Conservation (phyloP, 2,888 invertebrate genomes). For the Rutpela maculata region DNA sequence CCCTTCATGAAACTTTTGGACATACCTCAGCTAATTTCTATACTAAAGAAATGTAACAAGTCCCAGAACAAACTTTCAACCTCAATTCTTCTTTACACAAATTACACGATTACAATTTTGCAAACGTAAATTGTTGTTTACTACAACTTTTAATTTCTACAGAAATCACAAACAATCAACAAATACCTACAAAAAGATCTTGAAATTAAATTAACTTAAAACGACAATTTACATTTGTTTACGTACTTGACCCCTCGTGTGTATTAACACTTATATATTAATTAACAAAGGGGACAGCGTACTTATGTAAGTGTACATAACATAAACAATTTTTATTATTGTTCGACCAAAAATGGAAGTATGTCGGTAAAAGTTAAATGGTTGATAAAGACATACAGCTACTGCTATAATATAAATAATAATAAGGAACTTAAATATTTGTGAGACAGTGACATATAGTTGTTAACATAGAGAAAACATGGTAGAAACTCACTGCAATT, state of each 20-base stretch:
- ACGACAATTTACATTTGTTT: conserved; percentile 26
- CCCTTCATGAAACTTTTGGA: too few relatives aligned
- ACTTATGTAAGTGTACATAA: conserved; percentile 28
- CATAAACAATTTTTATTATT: conserved; percentile 24
- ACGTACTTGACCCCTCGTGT: conserved; percentile 17
- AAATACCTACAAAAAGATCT: background rate
- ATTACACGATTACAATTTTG: too few relatives aligned
- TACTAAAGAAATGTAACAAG: too few relatives aligned
- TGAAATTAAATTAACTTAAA: conserved; percentile 8
- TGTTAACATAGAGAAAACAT: background rate
- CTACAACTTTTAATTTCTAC: background rate
- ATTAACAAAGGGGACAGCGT: conserved; percentile 14
- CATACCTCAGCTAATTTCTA: too few relatives aligned
- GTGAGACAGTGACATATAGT: background rate
- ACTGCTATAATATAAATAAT: conserved; percentile 15
- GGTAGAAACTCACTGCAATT: background rate
- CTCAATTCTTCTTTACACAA: too few relatives aligned
- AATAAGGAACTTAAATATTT: background rate
- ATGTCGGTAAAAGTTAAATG: conserved; percentile 29
- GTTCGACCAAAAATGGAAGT: conserved; percentile 32
- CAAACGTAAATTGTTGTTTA: background rate
- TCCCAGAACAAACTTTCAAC: too few relatives aligned
- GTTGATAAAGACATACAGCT: conserved; percentile 13
- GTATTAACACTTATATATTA: conserved; percentile 33
- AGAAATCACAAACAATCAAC: background rate